These are phyloP conservation scores for Eledona agricola DNA, from an alignment of 2,888 invertebrate species.

Conservation along the genomic window DNA sequence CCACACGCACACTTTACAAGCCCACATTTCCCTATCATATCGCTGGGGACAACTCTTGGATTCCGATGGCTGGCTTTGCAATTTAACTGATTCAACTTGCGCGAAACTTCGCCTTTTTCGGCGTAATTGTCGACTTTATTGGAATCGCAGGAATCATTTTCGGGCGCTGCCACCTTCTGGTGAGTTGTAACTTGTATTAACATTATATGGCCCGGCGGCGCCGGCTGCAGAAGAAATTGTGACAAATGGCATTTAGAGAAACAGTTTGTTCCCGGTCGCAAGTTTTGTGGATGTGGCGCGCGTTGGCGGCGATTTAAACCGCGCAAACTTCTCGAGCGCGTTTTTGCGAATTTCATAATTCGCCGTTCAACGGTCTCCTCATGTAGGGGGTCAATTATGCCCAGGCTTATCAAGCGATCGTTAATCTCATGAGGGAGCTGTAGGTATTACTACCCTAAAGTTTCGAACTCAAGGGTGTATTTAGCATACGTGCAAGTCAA, in stretches of 20 bases:
- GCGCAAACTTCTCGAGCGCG: slow-evolving; percentile 49
- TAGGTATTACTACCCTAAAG: slow-evolving; percentile 43
- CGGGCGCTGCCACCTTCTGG: too few relatives aligned
- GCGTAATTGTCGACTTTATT: slow-evolving; percentile 22
- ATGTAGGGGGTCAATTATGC: slow-evolving; percentile 40
- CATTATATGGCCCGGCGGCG: slow-evolving; percentile 34
- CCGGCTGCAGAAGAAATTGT: slow-evolving; percentile 52
- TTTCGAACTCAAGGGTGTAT: slow-evolving; percentile 43
- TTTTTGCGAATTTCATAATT: slow-evolving; percentile 36
- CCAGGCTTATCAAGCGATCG: slow-evolving; percentile 42
- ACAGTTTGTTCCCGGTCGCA: slow-evolving; percentile 50
- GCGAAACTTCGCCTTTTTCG: slow-evolving; percentile 20
- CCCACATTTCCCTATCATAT: slow-evolving; percentile 52
- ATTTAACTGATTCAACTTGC: too few relatives aligned
- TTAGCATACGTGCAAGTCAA: slow-evolving; percentile 43
- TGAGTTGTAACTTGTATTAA: slow-evolving; percentile 25
- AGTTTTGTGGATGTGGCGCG: slow-evolving; percentile 49
- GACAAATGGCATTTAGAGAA: slow-evolving; percentile 51
- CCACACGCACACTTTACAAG: slow-evolving; percentile 52
- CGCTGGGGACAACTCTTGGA: slow-evolving; percentile 49
- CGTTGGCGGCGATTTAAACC: slow-evolving; percentile 51
- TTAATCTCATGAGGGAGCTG: slow-evolving; percentile 42
- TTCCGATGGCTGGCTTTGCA: too few relatives aligned
- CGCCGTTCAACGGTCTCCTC: slow-evolving; percentile 6
- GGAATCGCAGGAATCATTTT: too few relatives aligned